Base-by-base conservation (phyloP, 2,888 invertebrate species). In the Drosophila paranaensis region DNA sequence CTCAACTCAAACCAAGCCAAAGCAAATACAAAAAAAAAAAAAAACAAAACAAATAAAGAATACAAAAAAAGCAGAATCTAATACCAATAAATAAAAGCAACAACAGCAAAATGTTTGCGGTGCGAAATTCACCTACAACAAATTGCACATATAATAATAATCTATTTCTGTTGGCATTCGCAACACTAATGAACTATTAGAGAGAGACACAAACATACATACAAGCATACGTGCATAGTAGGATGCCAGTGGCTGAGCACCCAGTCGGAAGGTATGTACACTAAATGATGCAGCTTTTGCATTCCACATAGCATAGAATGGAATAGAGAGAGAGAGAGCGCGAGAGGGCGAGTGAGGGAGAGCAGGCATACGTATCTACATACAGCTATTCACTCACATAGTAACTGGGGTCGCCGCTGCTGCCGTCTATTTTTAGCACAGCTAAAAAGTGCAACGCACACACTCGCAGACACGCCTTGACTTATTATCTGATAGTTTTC, bases 401-500 rank as follows among this genome's bases (percentile, higher is more conserved):
- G 48, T 39, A 39, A 42, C 55, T 40, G 50, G 13, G 13, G 40
- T 42, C 57, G 56, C 6, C 2, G 25, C 55, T 4, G 33, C 54
- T 51, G 51, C 35, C 46, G 45, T 48, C 77, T 78, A 78, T 77
- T 70, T 66, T 62, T 70, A 63, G 54, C 58, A 51, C 27, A 61
- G 70, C 74, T 53, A 71, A 72, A 82, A 78, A 86, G 81, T 86
- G 87, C 87, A 82, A 54, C 80, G 70, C 74, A 79, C 73, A 66
- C 86, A 71, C 53, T 58, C 77, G 54, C 54, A 48, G 16, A 33
- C 50, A 61, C 67, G 64, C 67, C 54, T 57, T 46, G 45, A 70
- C 77, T 89, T 87, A 87, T 89, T 89, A 87, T 89, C 84, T 87
- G 84, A 86, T 86, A 86, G 85, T 86, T 86, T 85, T 89, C 89